Evolutionary conservation across 2,797 vertebrate species (phyloP).

Genomic region (Characodon lateralis): DNA sequence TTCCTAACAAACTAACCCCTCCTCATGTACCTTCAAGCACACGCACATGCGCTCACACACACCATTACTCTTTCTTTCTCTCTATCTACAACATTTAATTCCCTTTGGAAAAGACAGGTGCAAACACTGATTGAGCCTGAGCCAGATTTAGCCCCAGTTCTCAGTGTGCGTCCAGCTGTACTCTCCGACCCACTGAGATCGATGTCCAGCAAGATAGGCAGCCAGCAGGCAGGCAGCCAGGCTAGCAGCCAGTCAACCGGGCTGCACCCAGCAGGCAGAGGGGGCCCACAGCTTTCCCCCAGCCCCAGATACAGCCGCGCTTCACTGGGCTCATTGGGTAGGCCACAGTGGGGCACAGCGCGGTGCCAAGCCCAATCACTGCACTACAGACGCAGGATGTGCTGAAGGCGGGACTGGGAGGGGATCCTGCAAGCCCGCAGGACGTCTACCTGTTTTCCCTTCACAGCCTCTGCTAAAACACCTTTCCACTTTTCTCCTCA

Average conservation of each 20-base stretch:
- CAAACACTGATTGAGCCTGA: conserved; percentile 80
- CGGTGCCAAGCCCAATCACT: conserved; percentile 73
- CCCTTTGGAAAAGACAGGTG: conserved; percentile 82
- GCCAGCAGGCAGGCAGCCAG: conserved; percentile 70
- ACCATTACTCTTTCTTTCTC: conserved; percentile 80
- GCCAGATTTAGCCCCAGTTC: conserved; percentile 80
- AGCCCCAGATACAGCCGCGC: conserved; percentile 72
- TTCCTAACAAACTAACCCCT: conserved; percentile 47
- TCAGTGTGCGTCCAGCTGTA: conserved; percentile 88
- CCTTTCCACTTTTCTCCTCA: conserved; percentile 74
- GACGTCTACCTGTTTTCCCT: conserved; percentile 60
- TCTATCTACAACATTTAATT: conserved; percentile 80
- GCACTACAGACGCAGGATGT: conserved; percentile 66
- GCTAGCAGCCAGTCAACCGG: conserved; percentile 69
- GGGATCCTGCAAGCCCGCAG: conserved; percentile 47
- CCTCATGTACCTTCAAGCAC: conserved; percentile 48
- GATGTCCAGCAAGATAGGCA: conserved; percentile 83
- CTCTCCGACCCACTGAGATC: conserved; percentile 89
- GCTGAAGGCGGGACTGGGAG: conserved; percentile 57
- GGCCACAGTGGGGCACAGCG: conserved; percentile 71
- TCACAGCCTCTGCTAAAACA: conserved; percentile 51
- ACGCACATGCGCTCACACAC: conserved; percentile 69
- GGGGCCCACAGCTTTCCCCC: conserved; percentile 68
- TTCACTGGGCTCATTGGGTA: conserved; percentile 79
- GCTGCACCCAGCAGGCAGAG: conserved; percentile 74